Percentiles rank a stretch among this genome's conserved stretches.
Evolutionary conservation across 2,113 vertebrate genomes (phyloP).

Genomic region (Trematocara unimaculatum): DNA sequence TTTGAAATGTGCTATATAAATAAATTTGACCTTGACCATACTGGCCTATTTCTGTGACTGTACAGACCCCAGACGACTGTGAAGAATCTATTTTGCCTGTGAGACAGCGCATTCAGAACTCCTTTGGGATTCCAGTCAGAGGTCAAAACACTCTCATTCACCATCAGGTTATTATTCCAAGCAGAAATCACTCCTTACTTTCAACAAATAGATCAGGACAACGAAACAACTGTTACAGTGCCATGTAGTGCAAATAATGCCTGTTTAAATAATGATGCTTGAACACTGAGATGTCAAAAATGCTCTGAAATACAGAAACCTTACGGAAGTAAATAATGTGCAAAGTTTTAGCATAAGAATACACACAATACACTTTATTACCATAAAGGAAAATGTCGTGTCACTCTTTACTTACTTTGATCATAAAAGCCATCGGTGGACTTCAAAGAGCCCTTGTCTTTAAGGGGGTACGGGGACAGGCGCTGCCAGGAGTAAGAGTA

Average conservation of each 20-base stretch:
- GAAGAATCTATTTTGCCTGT: background rate
- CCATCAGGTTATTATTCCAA: background rate
- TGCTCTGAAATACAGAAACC: background rate
- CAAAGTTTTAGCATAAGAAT: slow-evolving; percentile 38
- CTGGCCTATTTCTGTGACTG: background rate
- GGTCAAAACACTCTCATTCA: background rate
- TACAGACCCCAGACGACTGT: background rate
- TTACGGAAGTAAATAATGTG: background rate
- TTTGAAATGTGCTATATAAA: no score
- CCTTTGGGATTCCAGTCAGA: background rate
- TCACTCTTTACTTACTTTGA: slow-evolving; percentile 67
- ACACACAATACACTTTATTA: slow-evolving; percentile 20
- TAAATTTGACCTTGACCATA: background rate
- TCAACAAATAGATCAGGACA: background rate
- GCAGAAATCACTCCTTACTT: background rate
- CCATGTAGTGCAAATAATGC: background rate
- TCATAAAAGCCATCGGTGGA: slow-evolving; percentile 58
- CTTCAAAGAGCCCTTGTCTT: slow-evolving; percentile 63
- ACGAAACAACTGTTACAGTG: background rate
- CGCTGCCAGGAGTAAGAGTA: slow-evolving; percentile 17
- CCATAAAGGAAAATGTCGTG: slow-evolving; percentile 13
- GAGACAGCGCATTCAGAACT: background rate
- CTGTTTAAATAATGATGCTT: background rate
- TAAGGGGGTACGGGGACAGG: slow-evolving; percentile 12
- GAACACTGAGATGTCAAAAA: background rate